phyloP scores from a whole-genome alignment of 2,113 vertebrate species.

The Triplophysa rosa region DNA sequence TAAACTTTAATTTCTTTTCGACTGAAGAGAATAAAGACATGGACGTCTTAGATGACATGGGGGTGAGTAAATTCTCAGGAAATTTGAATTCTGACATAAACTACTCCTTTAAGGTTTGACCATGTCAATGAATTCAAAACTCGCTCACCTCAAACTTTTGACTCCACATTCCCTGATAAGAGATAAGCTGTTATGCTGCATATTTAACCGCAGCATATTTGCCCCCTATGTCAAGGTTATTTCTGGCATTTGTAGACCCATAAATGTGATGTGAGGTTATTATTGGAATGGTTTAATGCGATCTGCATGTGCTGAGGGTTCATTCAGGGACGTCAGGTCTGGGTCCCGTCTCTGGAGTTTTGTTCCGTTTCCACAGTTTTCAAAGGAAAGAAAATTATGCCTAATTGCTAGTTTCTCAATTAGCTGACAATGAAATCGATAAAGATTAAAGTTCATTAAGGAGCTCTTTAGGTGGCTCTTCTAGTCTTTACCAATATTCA shows the following conservation, averaged over 20 bases:
- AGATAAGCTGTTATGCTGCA: background rate
- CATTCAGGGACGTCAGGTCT: background rate
- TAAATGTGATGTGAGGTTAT: background rate
- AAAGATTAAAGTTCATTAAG: slow-evolving; percentile 3
- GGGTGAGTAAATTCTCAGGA: too few species aligned
- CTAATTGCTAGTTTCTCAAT: background rate
- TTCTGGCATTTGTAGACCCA: slow-evolving; percentile 6
- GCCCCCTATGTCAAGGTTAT: background rate
- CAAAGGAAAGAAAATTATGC: background rate
- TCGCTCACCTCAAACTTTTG: background rate
- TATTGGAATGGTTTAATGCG: background rate
- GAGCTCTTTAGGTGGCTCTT: background rate
- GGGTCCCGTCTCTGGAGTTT: background rate
- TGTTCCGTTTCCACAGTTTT: background rate
- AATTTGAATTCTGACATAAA: too few species aligned
- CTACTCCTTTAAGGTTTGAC: background rate
- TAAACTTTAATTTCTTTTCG: too few species aligned
- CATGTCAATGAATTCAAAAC: background rate
- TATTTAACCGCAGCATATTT: slow-evolving; percentile 1
- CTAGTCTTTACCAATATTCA: slow-evolving; percentile 7
- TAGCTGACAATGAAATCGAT: background rate
- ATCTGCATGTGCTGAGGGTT: background rate
- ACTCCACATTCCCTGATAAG: background rate
- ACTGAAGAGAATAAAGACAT: too few species aligned
- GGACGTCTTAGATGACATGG: too few species aligned